phyloP scores from a whole-genome alignment of 2,888 invertebrate species.

The Eupithecia subumbrata region DNA sequence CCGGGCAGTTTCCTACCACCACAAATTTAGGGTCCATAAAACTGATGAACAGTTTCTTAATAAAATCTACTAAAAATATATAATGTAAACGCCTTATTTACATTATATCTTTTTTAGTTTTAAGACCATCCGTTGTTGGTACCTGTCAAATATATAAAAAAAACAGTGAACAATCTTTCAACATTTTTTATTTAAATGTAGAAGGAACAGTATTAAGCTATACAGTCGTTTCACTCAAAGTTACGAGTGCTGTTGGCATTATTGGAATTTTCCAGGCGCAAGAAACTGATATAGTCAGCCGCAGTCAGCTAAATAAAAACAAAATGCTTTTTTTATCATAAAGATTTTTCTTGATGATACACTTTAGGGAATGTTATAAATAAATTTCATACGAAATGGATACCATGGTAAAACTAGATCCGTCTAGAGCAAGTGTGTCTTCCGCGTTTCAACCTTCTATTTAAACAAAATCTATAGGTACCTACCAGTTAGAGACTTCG shows the following conservation, averaged over 20 bases:
- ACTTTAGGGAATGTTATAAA: not conserved
- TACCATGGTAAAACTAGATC: not conserved
- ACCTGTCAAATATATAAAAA: not conserved
- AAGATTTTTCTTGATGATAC: not conserved
- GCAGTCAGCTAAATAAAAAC: constrained; percentile 7
- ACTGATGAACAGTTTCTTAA: constrained; percentile 79
- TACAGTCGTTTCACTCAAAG: constrained; percentile 63
- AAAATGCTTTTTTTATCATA: not conserved
- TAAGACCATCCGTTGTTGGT: not conserved
- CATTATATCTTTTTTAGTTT: not conserved
- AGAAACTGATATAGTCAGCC: constrained; percentile 40
- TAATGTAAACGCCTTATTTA: not conserved
- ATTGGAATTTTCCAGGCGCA: constrained; percentile 63
- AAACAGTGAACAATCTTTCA: not conserved
- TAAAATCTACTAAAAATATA: constrained; percentile 53
- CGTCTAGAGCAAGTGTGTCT: not conserved
- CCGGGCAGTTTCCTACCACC: constrained; percentile 72
- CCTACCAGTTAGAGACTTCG: too few species aligned
- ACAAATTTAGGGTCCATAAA: constrained; percentile 80
- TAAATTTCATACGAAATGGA: not conserved
- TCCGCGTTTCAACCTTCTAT: not conserved
- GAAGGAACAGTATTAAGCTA: constrained; percentile 70
- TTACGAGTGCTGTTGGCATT: constrained; percentile 62
- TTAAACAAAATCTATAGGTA: too few species aligned
- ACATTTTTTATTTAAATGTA: constrained; percentile 47